Evolutionary conservation across 2,888 invertebrate genomes (phyloP).

Genomic region (Agriopis marginaria): DNA sequence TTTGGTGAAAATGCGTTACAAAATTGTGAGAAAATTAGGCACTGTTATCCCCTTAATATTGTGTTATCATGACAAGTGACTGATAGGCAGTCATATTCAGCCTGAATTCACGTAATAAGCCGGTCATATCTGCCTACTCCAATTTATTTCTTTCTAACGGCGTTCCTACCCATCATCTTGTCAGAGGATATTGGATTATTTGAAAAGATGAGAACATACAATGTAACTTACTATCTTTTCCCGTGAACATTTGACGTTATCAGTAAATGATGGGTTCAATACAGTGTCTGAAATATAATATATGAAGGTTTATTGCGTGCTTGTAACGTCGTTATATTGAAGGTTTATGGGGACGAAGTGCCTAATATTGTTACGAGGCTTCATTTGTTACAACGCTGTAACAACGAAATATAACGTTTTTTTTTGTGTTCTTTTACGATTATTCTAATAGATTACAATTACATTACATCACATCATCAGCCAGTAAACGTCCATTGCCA

Average conservation of each 20-base stretch:
- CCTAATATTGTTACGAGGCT: slow-evolving; percentile 19
- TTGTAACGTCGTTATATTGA: slow-evolving; percentile 29
- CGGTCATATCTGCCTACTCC: slow-evolving; percentile 17
- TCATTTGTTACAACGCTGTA: slow-evolving; percentile 16
- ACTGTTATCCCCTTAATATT: slow-evolving; percentile 4
- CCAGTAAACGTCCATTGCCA: no score
- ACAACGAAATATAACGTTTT: neutral
- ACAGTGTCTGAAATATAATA: slow-evolving; percentile 20
- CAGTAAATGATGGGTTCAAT: slow-evolving; percentile 28
- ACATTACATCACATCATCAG: no score
- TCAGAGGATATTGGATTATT: slow-evolving; percentile 29
- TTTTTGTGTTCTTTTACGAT: no score
- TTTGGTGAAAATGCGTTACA: no score
- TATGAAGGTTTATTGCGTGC: slow-evolving; percentile 28
- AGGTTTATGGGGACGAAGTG: slow-evolving; percentile 30
- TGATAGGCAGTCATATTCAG: slow-evolving; percentile 8
- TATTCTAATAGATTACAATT: no score
- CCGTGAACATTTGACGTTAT: slow-evolving; percentile 23
- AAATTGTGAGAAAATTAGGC: no score
- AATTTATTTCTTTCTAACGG: slow-evolving; percentile 24
- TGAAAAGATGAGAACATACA: slow-evolving; percentile 29
- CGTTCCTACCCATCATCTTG: slow-evolving; percentile 19
- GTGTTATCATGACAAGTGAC: slow-evolving; percentile 17
- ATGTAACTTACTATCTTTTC: slow-evolving; percentile 19
- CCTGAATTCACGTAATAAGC: slow-evolving; percentile 8